Percentiles rank a stretch among this genome's conserved stretches.
These are phyloP conservation scores for Chelidonichthys spinosus DNA, from an alignment of 2,797 vertebrate species.

Conservation along the genomic window DNA sequence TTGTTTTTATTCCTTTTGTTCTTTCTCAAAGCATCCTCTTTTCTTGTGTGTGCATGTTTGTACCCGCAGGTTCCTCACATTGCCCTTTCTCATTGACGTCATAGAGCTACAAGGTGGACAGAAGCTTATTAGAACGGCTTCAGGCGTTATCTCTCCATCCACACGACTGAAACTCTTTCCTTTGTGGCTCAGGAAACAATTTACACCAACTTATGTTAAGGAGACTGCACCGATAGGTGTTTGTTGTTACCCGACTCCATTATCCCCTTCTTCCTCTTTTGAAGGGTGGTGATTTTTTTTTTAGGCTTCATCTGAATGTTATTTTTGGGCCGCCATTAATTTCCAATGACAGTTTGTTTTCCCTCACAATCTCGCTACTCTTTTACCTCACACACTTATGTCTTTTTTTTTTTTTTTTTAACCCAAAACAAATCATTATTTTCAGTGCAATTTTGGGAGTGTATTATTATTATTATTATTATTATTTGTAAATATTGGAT, in stretches of 20 bases:
- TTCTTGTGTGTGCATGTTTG: constrained; percentile 22
- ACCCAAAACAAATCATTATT: not conserved
- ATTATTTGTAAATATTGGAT: not conserved
- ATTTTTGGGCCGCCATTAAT: constrained; percentile 46
- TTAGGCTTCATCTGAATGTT: constrained; percentile 21
- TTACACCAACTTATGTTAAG: constrained; percentile 13
- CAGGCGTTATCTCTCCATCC: constrained; percentile 22
- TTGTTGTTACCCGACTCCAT: constrained; percentile 40
- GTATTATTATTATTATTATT: not conserved
- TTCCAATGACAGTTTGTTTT: constrained; percentile 31
- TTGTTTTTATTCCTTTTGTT: constrained; percentile 14
- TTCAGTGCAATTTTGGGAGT: not conserved
- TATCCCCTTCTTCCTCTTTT: constrained; percentile 32
- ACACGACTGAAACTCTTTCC: constrained; percentile 22
- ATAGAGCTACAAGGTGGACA: constrained; percentile 41
- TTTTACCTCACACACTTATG: not conserved
- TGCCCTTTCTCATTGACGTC: constrained; percentile 58
- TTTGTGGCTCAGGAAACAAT: constrained; percentile 1
- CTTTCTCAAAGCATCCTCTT: constrained; percentile 3
- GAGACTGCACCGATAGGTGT: constrained; percentile 40
- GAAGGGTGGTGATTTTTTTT: constrained; percentile 18
- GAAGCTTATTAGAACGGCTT: constrained; percentile 23
- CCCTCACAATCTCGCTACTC: not conserved
- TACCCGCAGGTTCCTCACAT: constrained; percentile 20
- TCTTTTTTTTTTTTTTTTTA: constrained; percentile 3